Evolutionary conservation across 2,888 invertebrate species (phyloP).

Genomic region (Caenorhabditis plicata): DNA sequence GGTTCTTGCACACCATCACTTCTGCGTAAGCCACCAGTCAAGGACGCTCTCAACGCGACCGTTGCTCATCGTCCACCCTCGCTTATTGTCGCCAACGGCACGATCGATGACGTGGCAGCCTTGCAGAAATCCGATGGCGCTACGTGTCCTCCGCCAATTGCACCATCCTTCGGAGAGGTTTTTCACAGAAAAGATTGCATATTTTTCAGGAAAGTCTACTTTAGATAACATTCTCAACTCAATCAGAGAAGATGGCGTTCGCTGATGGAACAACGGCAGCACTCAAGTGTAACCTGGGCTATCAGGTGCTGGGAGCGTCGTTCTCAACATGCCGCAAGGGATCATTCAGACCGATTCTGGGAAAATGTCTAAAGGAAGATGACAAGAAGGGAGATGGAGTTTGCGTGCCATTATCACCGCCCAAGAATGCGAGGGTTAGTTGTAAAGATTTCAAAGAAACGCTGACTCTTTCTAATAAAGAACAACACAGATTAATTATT

Average conservation of each 20-base stretch:
- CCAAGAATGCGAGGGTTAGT: slow-evolving; percentile 29
- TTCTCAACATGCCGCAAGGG: slow-evolving; percentile 38
- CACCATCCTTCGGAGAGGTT: slow-evolving; percentile 41
- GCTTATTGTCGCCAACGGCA: neutral
- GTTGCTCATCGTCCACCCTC: neutral
- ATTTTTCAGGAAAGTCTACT: neutral
- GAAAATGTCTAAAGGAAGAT: slow-evolving; percentile 25
- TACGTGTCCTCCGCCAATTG: slow-evolving; percentile 33
- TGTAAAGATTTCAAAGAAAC: neutral
- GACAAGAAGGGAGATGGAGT: slow-evolving; percentile 11
- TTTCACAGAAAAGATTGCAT: neutral
- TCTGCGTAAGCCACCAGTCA: slow-evolving; percentile 10
- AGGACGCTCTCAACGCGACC: neutral
- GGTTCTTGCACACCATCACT: slow-evolving; percentile 15
- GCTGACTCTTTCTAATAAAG: neutral
- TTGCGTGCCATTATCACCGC: slow-evolving; percentile 35
- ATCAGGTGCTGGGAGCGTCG: slow-evolving; percentile 28
- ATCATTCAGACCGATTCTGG: slow-evolving; percentile 41
- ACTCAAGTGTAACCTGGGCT: slow-evolving; percentile 44
- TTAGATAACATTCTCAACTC: slow-evolving; percentile 25
- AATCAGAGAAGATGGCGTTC: slow-evolving; percentile 17
- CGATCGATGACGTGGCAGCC: slow-evolving; percentile 2
- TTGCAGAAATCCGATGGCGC: neutral
- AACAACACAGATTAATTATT: too few species aligned
- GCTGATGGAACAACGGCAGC: slow-evolving; percentile 44